Evolutionary conservation across 2,113 vertebrate genomes (phyloP).

Genomic region (Hippolais icterina): DNA sequence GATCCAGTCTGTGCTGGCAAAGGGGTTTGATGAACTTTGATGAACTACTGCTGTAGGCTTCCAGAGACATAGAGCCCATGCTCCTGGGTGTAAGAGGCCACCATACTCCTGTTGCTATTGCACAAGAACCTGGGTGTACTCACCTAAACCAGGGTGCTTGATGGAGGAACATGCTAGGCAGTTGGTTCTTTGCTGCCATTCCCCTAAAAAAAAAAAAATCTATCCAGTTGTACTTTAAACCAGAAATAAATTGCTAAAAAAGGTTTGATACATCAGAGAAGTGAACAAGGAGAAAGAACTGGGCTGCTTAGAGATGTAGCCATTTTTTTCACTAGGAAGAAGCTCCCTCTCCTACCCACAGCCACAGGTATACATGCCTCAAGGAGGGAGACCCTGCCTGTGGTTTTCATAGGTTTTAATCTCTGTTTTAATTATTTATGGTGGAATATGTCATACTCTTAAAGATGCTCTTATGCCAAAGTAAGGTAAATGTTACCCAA

Average conservation of each 20-base stretch:
- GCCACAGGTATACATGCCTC: neutral
- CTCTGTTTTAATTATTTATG: neutral
- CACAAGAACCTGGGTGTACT: neutral
- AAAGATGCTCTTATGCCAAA: neutral
- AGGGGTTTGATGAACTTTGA: neutral
- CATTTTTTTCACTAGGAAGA: neutral
- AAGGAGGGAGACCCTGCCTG: neutral
- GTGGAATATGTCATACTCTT: neutral
- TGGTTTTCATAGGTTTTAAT: neutral
- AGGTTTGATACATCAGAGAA: neutral
- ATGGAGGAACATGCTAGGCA: neutral
- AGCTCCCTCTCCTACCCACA: neutral
- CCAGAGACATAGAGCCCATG: neutral
- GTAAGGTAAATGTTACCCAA: neutral
- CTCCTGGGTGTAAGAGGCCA: neutral
- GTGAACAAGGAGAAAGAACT: neutral
- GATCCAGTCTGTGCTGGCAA: neutral
- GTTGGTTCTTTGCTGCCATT: neutral
- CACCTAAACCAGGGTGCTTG: neutral
- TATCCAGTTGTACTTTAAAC: neutral
- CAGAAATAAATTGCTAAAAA: neutral
- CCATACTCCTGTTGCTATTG: accelerated
- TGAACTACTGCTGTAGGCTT: neutral
- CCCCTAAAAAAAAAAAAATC: neutral
- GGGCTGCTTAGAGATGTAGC: neutral